Evolutionary conservation across 2,113 vertebrate genomes (phyloP), one percentile per base, ranked within the genome.

Genomic region (Ia io): DNA sequence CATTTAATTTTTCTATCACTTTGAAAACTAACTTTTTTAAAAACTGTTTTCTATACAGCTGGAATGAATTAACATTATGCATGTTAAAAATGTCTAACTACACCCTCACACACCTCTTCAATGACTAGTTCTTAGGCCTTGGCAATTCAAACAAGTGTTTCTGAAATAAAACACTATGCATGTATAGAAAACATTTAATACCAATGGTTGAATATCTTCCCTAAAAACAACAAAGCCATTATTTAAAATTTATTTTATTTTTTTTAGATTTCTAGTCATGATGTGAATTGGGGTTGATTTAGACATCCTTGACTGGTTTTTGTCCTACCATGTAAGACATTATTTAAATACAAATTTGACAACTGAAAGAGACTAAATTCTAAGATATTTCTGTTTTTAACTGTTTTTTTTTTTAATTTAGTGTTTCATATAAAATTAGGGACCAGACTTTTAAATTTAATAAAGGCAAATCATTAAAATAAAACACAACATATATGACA

Each of bases 71-170:
- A 88, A 74, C 61, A 91, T 12, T 63, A 3, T 5, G 1, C 2
- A 17, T 30, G 16, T 51, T 91, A n/a, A 74, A 56, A 89, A 84
- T 61, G 22, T 78, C 78, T 94, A 49, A 6, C 59, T 32, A 70
- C 56, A 74, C 86, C 51, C 42, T 32, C 13, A 0, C 53, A 86
- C 2, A 44, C 4, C 9, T 67, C 47, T 85, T 7, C n/a, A 65
- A 0, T 91, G 86, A 95, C 73, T 51, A 95, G 42, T 12, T 63
- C 9, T 88, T 42, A 78, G 83, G 32, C 91, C 88, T 96, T 95
- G 83, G 28, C 9, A 71, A 79, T 44, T 70, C 63, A 96, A 32
- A 86, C 35, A 94, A 95, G 84, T 65, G 20, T 67, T 94, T 91
- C 32, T 89, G 78, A 91, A 94, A 79, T 94, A 59, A 93, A 89